Conservation (phyloP, 2,113 vertebrate genomes). For the Nycticorax nycticorax region DNA sequence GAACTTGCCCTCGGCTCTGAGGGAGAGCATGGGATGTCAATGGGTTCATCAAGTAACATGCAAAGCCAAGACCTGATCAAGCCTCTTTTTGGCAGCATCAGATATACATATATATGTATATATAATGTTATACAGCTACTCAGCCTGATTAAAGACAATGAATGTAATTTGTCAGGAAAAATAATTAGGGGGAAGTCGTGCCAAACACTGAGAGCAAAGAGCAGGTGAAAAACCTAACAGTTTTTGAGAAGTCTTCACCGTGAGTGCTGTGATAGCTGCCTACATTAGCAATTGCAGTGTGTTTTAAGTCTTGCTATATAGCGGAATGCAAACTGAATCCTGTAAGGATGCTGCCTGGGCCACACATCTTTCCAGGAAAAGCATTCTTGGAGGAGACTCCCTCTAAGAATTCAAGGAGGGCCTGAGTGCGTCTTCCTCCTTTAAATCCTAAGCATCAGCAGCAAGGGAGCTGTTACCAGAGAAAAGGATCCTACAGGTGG, state of each 20-base stretch:
- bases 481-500: not conserved
- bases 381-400: not conserved
- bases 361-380: not conserved
- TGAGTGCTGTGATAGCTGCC: not conserved
- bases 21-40: not conserved
- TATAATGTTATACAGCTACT: not conserved
- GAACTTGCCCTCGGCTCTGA: rapidly evolving
- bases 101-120: not conserved
- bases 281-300: not conserved
- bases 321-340: not conserved
- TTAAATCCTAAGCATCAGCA: not conserved
- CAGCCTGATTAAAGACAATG: not conserved
- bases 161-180: not conserved
- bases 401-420: not conserved
- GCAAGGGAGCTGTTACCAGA: not conserved
- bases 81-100: not conserved
- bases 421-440: not conserved
- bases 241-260: not conserved
- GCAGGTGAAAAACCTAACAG: not conserved
- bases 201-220: not conserved
- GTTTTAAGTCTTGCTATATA: not conserved
- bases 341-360: not conserved
- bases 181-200: not conserved
- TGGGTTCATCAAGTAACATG: not conserved
- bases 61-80: not conserved